These are phyloP conservation scores for Embidobia sp. DNA, from an alignment of 2,888 invertebrate species.

Conservation along the genomic window DNA sequence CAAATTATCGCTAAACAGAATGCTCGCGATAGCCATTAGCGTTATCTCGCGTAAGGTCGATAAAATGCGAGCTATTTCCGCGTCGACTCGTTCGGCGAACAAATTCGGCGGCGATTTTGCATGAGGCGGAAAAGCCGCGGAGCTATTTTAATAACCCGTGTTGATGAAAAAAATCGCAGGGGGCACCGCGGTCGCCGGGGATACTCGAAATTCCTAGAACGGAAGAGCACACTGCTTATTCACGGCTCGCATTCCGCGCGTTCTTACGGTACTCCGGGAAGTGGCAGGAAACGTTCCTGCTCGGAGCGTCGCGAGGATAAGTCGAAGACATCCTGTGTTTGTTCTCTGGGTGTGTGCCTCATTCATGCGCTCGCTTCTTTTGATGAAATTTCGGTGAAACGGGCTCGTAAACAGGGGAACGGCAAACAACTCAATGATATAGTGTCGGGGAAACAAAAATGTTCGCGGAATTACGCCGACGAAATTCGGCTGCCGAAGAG, in stretches of 20 bases:
- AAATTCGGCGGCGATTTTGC: constrained; percentile 4
- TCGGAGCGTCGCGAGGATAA: constrained; percentile 79
- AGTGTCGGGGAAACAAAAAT: too few relatives aligned
- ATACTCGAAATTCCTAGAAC: constrained; percentile 58
- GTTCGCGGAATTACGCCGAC: too few relatives aligned
- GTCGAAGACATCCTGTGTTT: constrained; percentile 40
- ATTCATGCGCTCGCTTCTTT: constrained; percentile 9
- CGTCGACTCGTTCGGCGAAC: constrained; percentile 7
- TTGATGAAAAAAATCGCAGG: constrained; percentile 53
- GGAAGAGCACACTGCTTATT: constrained; percentile 57
- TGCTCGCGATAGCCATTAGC: too few relatives aligned
- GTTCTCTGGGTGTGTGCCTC: constrained; percentile 9
- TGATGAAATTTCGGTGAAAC: neutral
- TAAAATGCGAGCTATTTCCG: too few relatives aligned
- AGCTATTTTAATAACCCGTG: constrained; percentile 56
- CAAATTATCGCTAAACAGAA: too few relatives aligned
- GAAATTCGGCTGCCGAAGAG: too few relatives aligned
- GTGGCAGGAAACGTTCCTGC: constrained; percentile 50
- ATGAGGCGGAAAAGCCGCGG: constrained; percentile 6
- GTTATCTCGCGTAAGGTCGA: too few relatives aligned
- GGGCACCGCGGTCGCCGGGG: constrained; percentile 44
- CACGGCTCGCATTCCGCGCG: constrained; percentile 51
- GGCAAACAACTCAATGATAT: too few relatives aligned
- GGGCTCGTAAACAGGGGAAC: too few relatives aligned
- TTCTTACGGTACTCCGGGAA: constrained; percentile 50